Base-by-base conservation (phyloP, 1,140 invertebrate species). In the Nautilus pompilius region DNA sequence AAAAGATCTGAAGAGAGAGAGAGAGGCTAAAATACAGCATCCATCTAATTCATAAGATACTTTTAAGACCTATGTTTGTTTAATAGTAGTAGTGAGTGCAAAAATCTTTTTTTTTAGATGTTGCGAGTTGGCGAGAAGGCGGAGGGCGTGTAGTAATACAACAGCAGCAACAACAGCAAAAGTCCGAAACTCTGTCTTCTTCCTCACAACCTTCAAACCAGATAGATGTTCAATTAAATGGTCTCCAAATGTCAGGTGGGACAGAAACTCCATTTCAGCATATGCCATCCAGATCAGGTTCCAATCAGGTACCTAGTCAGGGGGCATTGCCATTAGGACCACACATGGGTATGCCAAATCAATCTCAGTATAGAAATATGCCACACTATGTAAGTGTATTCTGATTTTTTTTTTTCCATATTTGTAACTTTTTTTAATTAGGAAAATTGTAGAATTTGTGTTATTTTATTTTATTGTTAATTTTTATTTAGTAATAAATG, bases 331-430 rank as follows among this genome's bases (percentile, higher is more conserved):
- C n/a, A 22, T 54, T 79, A 72, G 79, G 74, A 46, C 79, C 79
- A 34, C 74, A 65, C 6, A 74, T 76, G 70, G 75, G 71, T 57
- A 78, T 81, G 69, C 58, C 34, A 36, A 72, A 63, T 74, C 80
- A 73, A 54, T 77, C 83, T 76, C 88, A 89, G 65, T 90, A 87
- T 79, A 85, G 89, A 77, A 87, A 87, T 66, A 88, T 92, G 83
- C 90, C 90, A 74, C 87, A 87, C 70, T 80, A 76, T 70, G 78
- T 80, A 71, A 74, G 77, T 72, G 33, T 30, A n/a, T n/a, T n/a
- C n/a, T n/a, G n/a, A n/a, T n/a, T n/a, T n/a, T n/a, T n/a, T n/a
- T n/a, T n/a, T n/a, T n/a, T n/a, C n/a, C n/a, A n/a, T n/a, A n/a
- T n/a, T n/a, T n/a, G n/a, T n/a, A n/a, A n/a, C n/a, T n/a, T n/a